Percentiles rank a stretch among this genome's conserved stretches.
Conservation (phyloP, 2,113 vertebrate species). For the Stomatorhinus ivindoensis region DNA sequence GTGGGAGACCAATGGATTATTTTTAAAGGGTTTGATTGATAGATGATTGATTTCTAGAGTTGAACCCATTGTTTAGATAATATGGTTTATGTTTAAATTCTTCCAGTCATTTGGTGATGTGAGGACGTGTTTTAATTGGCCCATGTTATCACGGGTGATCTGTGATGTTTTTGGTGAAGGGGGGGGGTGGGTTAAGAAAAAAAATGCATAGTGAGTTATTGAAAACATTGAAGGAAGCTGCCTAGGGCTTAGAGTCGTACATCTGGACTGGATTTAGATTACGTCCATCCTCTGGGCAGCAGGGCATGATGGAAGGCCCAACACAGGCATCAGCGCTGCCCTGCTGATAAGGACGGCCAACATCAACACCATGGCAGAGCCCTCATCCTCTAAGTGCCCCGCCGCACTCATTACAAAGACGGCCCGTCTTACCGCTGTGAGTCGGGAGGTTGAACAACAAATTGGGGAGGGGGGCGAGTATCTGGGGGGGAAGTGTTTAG, state of each 20-base stretch:
- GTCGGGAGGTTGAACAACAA: conserved; percentile 75
- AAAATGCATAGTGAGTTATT: conserved; percentile 55
- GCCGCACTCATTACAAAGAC: conserved; percentile 12
- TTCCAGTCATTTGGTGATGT: conserved; percentile 48
- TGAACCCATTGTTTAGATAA: background rate
- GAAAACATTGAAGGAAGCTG: conserved; percentile 44
- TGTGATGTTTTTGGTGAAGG: conserved; percentile 33
- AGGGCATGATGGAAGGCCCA: conserved; percentile 53
- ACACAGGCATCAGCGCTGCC: conserved; percentile 43
- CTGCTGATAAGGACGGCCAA: conserved; percentile 57
- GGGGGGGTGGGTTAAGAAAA: conserved; percentile 45
- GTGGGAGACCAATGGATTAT: background rate
- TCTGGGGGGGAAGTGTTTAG: conserved; percentile 22
- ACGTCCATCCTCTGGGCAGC: conserved; percentile 55
- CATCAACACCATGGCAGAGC: conserved; percentile 33
- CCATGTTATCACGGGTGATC: conserved; percentile 57
- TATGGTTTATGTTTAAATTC: conserved; percentile 19
- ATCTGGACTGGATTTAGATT: conserved; percentile 66
- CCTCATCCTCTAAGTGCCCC: background rate
- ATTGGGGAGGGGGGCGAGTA: conserved; percentile 56
- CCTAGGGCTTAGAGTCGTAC: conserved; percentile 40
- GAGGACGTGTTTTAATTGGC: conserved; percentile 34
- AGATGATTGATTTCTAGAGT: background rate
- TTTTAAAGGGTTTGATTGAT: background rate
- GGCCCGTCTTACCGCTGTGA: conserved; percentile 39